Conservation (phyloP, 2,797 vertebrate species). For the Pangasius larnaudii region DNA sequence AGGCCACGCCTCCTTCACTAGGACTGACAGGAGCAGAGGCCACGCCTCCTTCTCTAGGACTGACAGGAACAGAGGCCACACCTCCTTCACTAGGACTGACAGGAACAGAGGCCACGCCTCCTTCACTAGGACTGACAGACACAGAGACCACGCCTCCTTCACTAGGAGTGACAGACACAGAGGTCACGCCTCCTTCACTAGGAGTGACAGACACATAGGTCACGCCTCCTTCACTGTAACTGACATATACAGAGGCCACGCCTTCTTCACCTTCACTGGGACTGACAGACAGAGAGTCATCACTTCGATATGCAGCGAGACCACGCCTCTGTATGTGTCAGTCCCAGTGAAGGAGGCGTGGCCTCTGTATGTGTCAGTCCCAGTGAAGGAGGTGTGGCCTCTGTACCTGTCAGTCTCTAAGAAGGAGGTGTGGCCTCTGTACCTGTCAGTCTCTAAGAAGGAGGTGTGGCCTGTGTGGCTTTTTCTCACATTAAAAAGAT, state of each 20-base stretch:
- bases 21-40: neutral
- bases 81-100: neutral
- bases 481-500: too few species aligned
- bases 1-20: neutral
- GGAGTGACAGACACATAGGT: neutral
- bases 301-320: neutral
- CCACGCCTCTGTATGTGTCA: neutral
- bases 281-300: neutral
- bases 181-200: neutral
- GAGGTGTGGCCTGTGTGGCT: neutral
- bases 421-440: neutral
- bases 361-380: neutral
- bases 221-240: neutral
- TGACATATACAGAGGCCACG: neutral
- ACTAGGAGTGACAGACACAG: neutral
- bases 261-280: neutral
- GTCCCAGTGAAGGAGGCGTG: neutral
- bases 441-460: neutral
- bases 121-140: neutral
- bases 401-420: fast-evolving
- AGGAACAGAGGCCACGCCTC: neutral
- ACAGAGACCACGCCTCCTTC: neutral
- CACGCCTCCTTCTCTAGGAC: neutral
- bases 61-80: neutral
- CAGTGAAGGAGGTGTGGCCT: neutral